These are phyloP conservation scores for Dermolepida albohirtum DNA, from an alignment of 2,888 invertebrate species.

Conservation along the genomic window DNA sequence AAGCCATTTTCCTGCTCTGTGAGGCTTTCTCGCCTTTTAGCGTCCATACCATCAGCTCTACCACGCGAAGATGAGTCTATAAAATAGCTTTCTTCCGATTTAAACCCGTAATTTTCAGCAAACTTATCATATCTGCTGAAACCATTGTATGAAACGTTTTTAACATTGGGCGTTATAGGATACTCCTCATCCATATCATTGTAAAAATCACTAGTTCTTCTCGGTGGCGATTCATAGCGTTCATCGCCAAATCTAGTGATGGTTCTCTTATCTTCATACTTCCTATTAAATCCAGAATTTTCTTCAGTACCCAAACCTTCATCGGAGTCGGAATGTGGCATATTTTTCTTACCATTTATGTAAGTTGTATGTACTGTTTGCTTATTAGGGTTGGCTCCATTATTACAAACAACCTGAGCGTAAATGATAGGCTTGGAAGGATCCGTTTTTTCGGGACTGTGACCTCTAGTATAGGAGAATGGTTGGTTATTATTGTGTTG, in stretches of 20 bases:
- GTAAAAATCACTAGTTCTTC: slow-evolving; percentile 66
- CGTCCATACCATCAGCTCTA: slow-evolving; percentile 76
- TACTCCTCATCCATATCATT: slow-evolving; percentile 65
- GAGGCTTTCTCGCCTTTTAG: slow-evolving; percentile 69
- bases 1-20: slow-evolving; percentile 58
- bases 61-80: slow-evolving; percentile 69
- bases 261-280: slow-evolving; percentile 54
- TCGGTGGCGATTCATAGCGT: slow-evolving; percentile 53
- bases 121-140: slow-evolving; percentile 68
- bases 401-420: slow-evolving; percentile 77
- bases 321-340: slow-evolving; percentile 79
- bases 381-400: slow-evolving; percentile 58
- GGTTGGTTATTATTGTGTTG: slow-evolving; percentile 81
- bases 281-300: slow-evolving; percentile 60
- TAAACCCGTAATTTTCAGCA: slow-evolving; percentile 68
- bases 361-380: slow-evolving; percentile 69
- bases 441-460: slow-evolving; percentile 63
- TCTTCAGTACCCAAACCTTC: slow-evolving; percentile 84
- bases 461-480: slow-evolving; percentile 80
- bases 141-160: slow-evolving; percentile 66
- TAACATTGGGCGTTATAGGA: slow-evolving; percentile 73
- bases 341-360: slow-evolving; percentile 64
- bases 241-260: slow-evolving; percentile 66
- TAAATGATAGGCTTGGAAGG: slow-evolving; percentile 74
- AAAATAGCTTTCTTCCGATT: slow-evolving; percentile 63